Conservation (phyloP, 2,888 invertebrate species). For the Stenotaenia linearis region DNA sequence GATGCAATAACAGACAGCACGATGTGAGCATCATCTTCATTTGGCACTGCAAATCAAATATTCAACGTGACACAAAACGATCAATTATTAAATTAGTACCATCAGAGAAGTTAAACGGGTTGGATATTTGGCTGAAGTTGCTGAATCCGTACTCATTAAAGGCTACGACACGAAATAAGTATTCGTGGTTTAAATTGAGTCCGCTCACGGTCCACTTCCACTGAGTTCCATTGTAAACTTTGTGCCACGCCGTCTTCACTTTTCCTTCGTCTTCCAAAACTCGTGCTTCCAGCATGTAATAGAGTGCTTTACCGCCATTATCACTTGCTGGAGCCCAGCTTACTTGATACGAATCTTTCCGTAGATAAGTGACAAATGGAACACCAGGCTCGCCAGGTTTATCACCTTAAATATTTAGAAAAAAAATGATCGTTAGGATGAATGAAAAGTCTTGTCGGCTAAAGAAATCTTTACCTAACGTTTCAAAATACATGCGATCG, state of each 20-base stretch:
- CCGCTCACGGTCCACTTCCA: constrained; percentile 73
- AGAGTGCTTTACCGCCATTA: constrained; percentile 67
- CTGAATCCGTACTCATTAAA: constrained; percentile 45
- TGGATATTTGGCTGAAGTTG: constrained; percentile 39
- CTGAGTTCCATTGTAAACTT: constrained; percentile 51
- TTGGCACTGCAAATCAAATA: neutral
- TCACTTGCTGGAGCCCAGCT: constrained; percentile 73
- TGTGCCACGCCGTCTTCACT: constrained; percentile 40
- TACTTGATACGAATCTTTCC: constrained; percentile 67
- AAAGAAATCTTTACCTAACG: constrained; percentile 64
- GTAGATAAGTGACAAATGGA: constrained; percentile 66
- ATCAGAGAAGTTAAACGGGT: constrained; percentile 3
- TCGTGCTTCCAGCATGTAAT: constrained; percentile 71
- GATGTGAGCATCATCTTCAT: constrained; percentile 38
- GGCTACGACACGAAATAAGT: constrained; percentile 62
- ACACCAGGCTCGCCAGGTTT: constrained; percentile 70
- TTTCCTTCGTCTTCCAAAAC: neutral
- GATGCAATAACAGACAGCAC: constrained; percentile 38
- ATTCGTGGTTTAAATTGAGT: constrained; percentile 57
- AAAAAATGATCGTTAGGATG: constrained; percentile 32
- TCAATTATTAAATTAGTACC: neutral
- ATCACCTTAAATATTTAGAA: constrained; percentile 41
- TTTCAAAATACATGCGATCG: constrained; percentile 66
- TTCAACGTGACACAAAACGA: too few relatives aligned
- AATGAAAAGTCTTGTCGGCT: too few relatives aligned